These are phyloP conservation scores for Austrolebias charrua DNA, from an alignment of 2,797 vertebrate species.

Conservation along the genomic window DNA sequence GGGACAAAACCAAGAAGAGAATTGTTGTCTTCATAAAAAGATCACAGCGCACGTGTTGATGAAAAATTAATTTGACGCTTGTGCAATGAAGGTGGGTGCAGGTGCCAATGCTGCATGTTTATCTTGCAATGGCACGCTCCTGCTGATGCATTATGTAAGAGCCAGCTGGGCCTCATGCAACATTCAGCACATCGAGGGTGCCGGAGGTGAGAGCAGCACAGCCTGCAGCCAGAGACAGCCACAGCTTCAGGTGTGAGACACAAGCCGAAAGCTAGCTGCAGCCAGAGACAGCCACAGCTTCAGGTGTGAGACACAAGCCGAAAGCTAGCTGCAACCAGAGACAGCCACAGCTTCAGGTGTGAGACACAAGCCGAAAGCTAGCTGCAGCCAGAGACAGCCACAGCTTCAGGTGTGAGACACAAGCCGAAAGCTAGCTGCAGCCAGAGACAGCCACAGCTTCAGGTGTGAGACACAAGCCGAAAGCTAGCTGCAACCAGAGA, in stretches of 20 bases:
- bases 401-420: no score
- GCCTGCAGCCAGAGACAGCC: constrained; percentile 60
- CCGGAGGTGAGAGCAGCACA: constrained; percentile 75
- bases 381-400: no score
- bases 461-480: no score
- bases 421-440: no score
- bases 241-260: constrained; percentile 26
- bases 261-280: constrained; percentile 37
- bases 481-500: no score
- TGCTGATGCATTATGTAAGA: constrained; percentile 84
- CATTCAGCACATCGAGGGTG: constrained; percentile 79
- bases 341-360: no score
- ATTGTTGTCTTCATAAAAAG: constrained; percentile 52
- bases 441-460: no score
- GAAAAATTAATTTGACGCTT: constrained; percentile 83
- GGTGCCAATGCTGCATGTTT: constrained; percentile 77
- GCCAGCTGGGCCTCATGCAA: constrained; percentile 72
- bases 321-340: no score
- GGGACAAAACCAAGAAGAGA: constrained; percentile 12
- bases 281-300: constrained; percentile 15
- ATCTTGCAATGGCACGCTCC: constrained; percentile 77
- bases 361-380: no score
- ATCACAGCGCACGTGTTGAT: constrained; percentile 73
- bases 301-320: no score
- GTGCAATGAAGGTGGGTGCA: constrained; percentile 78